phyloP scores from a whole-genome alignment of 2,888 invertebrate genomes.

The Phyllotreta striolata region DNA sequence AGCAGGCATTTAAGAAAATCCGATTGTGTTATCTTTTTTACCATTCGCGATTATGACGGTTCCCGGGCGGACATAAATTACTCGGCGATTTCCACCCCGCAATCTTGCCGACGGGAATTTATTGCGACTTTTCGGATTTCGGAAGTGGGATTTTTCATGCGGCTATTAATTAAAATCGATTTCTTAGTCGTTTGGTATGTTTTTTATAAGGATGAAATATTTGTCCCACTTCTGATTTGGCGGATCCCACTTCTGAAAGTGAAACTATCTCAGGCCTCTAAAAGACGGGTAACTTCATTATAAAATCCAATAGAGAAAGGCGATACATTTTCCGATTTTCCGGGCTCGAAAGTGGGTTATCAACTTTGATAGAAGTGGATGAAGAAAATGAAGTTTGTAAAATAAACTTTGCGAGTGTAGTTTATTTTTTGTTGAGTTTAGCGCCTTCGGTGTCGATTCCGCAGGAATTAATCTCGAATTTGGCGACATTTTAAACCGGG shows the following conservation, averaged over 20 bases:
- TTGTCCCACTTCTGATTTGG: conserved; percentile 21
- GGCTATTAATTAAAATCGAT: not conserved
- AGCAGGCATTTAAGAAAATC: conserved; percentile 57
- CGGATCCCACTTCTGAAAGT: conserved; percentile 19
- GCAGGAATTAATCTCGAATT: too few species aligned
- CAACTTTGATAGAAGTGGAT: too few species aligned
- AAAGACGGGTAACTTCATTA: conserved; percentile 35
- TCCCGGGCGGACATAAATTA: conserved; percentile 57
- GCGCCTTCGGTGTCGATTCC: too few species aligned
- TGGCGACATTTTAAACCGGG: too few species aligned
- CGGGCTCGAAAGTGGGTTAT: too few species aligned
- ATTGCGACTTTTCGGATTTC: conserved; percentile 58
- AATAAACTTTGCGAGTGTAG: too few species aligned
- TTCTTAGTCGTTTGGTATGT: too few species aligned
- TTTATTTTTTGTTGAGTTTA: too few species aligned
- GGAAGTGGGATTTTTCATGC: conserved; percentile 11
- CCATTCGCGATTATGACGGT: conserved; percentile 61
- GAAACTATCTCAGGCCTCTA: not conserved
- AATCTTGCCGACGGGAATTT: conserved; percentile 49
- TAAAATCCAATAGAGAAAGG: conserved; percentile 38
- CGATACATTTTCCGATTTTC: conserved; percentile 26
- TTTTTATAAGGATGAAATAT: too few species aligned
- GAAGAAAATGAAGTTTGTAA: too few species aligned
- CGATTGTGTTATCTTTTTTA: conserved; percentile 63
- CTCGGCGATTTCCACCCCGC: conserved; percentile 34